Evolutionary conservation across 2,888 invertebrate genomes (phyloP).

Genomic region (Bembecia ichneumoniformis): DNA sequence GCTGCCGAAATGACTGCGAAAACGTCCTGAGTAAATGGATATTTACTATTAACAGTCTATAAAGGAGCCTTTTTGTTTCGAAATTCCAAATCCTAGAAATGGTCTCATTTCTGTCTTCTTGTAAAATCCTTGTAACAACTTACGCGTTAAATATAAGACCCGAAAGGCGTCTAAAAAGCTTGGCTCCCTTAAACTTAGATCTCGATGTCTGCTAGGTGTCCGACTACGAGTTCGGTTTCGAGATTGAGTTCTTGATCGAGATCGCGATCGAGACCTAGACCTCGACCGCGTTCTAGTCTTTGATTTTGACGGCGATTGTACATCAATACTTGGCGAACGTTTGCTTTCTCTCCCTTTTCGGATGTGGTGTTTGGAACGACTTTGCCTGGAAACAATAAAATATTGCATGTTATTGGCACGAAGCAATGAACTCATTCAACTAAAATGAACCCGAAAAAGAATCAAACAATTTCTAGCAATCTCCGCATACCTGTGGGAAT

Average conservation of each 20-base stretch:
- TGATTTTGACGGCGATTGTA: slow-evolving; percentile 6
- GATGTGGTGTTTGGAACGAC: slow-evolving; percentile 33
- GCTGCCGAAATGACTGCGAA: no score
- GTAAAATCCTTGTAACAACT: slow-evolving; percentile 15
- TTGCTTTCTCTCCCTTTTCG: slow-evolving; percentile 20
- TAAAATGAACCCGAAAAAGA: no score
- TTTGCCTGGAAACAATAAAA: slow-evolving; percentile 5
- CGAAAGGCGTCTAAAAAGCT: slow-evolving; percentile 55
- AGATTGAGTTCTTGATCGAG: slow-evolving; percentile 20
- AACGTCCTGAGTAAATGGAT: no score
- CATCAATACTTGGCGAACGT: slow-evolving; percentile 21
- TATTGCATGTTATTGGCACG: neutral
- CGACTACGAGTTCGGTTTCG: slow-evolving; percentile 21
- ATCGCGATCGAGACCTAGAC: slow-evolving; percentile 17
- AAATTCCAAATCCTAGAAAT: no score
- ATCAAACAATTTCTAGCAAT: no score
- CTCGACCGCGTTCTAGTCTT: slow-evolving; percentile 18
- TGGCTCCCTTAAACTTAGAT: slow-evolving; percentile 36
- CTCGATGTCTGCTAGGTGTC: slow-evolving; percentile 26
- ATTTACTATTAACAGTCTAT: no score
- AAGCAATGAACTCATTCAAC: no score
- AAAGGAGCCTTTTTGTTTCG: no score
- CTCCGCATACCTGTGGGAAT: no score
- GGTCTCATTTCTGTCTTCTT: no score
- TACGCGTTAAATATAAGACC: slow-evolving; percentile 52